Conservation (phyloP, 64 coral and sea anemone species). For the Catalaphyllia jardinei region DNA sequence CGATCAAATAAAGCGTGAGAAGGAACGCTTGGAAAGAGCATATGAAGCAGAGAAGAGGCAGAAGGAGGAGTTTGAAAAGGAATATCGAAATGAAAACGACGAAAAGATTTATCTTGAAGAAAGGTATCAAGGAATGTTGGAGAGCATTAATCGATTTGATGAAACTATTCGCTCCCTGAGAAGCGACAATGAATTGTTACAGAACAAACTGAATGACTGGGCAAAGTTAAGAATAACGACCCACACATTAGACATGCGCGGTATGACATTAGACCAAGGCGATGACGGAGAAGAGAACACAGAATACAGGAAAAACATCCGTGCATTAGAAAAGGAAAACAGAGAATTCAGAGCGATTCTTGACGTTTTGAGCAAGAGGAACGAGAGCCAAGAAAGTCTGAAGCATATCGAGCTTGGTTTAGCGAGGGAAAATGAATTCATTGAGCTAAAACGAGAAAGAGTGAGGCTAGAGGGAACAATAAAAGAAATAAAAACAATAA, state of each 20-base stretch:
- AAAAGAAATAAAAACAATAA: slow-evolving; percentile 70
- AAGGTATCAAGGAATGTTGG: slow-evolving; percentile 68
- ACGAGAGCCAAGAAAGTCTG: slow-evolving; percentile 50
- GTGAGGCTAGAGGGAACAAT: slow-evolving; percentile 51
- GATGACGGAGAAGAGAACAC: slow-evolving; percentile 17
- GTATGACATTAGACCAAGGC: neutral
- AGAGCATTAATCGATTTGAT: slow-evolving; percentile 54
- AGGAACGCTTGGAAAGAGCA: slow-evolving; percentile 74
- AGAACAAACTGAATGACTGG: slow-evolving; percentile 59
- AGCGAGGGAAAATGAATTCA: slow-evolving; percentile 64
- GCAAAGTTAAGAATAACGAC: neutral
- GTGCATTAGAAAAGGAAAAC: slow-evolving; percentile 78
- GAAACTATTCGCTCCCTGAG: slow-evolving; percentile 52
- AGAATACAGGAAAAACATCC: slow-evolving; percentile 70
- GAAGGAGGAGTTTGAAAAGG: slow-evolving; percentile 86
- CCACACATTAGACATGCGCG: neutral
- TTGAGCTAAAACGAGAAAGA: slow-evolving; percentile 75
- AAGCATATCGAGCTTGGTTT: slow-evolving; percentile 62
- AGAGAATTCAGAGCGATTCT: slow-evolving; percentile 88
- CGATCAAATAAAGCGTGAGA: slow-evolving; percentile 78
- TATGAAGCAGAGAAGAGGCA: slow-evolving; percentile 80
- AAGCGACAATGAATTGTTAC: slow-evolving; percentile 45
- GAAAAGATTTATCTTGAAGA: slow-evolving; percentile 63
- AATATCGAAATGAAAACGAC: slow-evolving; percentile 69
- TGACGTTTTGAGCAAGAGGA: slow-evolving; percentile 66